Base-by-base conservation (phyloP, 2,113 vertebrate genomes). In the Catharus minimus region DNA sequence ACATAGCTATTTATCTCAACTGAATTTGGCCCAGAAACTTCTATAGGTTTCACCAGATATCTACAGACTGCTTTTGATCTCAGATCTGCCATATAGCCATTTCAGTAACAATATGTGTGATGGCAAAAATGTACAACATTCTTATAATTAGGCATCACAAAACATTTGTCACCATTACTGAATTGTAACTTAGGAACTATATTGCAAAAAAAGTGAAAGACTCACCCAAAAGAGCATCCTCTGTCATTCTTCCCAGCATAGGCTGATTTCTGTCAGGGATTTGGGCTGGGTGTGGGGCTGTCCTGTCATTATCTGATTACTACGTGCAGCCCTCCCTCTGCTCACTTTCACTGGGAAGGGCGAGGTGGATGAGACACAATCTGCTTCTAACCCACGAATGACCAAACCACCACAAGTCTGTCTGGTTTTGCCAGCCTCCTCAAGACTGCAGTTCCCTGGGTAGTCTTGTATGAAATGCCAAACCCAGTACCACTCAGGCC, bases 381-480 rank as follows among this genome's bases (percentile, higher is more conserved):
- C 49, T 56, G 36, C 2, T 61, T 71, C 73, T 11, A 44, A 57
- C 44, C 27, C 1, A 32, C 4, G 23, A 90, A 36, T 24, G 38
- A 78, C 73, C 66, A 75, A 79, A 56, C 19, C 44, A 46, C 53
- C 55, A 18, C 71, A 44, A 68, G 53, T 15, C 55, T 72, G 52
- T 21, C 41, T 68, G 38, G 6, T 92, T 96, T 56, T 61, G 41
- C 41, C 69, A 89, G 32, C 56, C 47, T 60, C 88, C 77, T 87
- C 32, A 21, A 46, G 33, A 12, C 33, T 27, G 32, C 28, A 49
- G 22, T 18, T 82, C 52, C 50, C 52, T 57, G 38, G 11, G 20
- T 38, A 65, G 20, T 6, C 9, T 41, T 13, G 17, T 13, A 19
- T 24, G 38, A 64, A 22, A 66, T 0, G 0, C 30, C 66, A 53